Percentiles rank a stretch among this genome's conserved stretches.
Conservation (phyloP, 2,888 invertebrate species). For the Imbricaverruca yamaguchii region DNA sequence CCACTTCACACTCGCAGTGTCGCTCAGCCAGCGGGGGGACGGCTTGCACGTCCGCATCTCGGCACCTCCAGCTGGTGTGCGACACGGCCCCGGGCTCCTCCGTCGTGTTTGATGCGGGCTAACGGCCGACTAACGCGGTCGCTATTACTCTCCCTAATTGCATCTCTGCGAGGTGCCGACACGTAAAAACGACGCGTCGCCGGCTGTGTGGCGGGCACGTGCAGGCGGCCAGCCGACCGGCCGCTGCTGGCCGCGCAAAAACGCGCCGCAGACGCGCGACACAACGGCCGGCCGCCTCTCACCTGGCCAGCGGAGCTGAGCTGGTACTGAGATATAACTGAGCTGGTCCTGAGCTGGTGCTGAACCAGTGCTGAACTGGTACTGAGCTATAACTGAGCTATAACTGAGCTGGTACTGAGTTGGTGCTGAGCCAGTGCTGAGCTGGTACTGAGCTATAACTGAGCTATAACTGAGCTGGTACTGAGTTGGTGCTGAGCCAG, state of each 20-base stretch:
- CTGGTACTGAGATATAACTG: background rate
- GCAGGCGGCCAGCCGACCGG: background rate
- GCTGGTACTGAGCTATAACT: too few relatives aligned
- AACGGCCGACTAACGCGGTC: background rate
- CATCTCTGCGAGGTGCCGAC: background rate
- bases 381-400: too few relatives aligned
- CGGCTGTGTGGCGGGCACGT: background rate
- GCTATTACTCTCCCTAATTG: background rate
- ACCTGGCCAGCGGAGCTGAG: background rate
- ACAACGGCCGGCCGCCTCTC: background rate
- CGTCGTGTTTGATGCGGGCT: background rate
- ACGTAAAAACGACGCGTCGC: background rate
- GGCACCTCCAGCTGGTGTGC: too few relatives aligned
- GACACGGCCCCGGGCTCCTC: too few relatives aligned
- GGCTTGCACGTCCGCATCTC: too few relatives aligned
- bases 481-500: too few relatives aligned
- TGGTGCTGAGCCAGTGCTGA: too few relatives aligned
- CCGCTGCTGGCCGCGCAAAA: background rate
- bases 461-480: too few relatives aligned
- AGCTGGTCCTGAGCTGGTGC: background rate
- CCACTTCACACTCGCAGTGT: too few relatives aligned
- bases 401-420: too few relatives aligned
- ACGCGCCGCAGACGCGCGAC: background rate
- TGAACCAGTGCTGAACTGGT: background rate
- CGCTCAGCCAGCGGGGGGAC: too few relatives aligned